phyloP scores from a whole-genome alignment of 2,113 vertebrate genomes.

The Anhinga anhinga region DNA sequence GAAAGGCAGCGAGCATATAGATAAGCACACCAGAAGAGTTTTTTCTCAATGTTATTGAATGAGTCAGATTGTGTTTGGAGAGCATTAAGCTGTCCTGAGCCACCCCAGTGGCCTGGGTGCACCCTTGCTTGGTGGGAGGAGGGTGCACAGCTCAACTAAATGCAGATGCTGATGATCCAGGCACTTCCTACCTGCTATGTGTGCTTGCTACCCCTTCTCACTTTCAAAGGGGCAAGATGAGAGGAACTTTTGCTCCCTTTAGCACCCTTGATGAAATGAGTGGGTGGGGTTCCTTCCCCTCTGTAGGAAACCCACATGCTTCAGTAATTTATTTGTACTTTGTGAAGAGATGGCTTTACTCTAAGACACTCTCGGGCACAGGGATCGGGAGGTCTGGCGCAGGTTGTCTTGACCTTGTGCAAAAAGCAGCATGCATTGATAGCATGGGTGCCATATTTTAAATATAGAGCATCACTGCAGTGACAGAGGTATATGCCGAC shows the following conservation, averaged over 20 bases:
- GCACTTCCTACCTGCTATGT: background rate
- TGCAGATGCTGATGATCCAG: background rate
- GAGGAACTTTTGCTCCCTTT: background rate
- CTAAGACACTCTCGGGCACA: accelerated
- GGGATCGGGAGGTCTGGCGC: background rate
- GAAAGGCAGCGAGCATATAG: background rate
- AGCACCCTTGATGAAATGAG: background rate
- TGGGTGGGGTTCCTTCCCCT: background rate
- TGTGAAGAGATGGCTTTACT: background rate
- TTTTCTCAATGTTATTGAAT: background rate
- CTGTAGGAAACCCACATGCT: background rate
- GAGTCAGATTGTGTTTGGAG: background rate
- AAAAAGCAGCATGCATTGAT: background rate
- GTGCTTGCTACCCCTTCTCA: background rate
- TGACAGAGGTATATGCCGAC: background rate
- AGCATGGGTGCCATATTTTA: background rate
- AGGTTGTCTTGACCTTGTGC: background rate
- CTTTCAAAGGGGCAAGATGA: background rate
- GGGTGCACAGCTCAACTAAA: background rate
- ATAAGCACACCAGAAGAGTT: background rate
- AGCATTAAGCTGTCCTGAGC: background rate
- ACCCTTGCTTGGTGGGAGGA: background rate
- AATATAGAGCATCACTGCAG: background rate
- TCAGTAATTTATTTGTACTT: background rate
- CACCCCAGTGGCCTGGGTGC: background rate